Evolutionary conservation across 2,113 vertebrate genomes (phyloP).

Genomic region (Gracilinanus agilis): DNA sequence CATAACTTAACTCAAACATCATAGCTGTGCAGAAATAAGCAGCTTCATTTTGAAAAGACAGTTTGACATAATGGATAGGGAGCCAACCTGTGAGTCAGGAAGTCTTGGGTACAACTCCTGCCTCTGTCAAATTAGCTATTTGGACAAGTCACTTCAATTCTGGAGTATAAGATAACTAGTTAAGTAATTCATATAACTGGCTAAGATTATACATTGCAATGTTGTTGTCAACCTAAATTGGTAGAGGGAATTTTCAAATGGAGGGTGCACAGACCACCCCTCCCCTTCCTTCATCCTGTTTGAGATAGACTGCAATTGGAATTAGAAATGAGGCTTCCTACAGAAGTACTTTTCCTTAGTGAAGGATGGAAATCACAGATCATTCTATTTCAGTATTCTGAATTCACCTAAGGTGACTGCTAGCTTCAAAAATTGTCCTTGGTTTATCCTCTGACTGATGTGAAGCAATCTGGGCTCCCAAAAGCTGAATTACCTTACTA

Average conservation of each 20-base stretch:
- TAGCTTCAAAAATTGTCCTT: neutral
- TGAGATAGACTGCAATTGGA: neutral
- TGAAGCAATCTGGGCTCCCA: constrained; percentile 24
- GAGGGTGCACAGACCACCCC: neutral
- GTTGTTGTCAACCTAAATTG: neutral
- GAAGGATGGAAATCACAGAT: neutral
- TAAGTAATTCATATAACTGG: neutral
- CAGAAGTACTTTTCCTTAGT: neutral
- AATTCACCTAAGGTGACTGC: neutral
- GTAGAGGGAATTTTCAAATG: neutral
- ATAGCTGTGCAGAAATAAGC: neutral
- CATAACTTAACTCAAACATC: constrained; percentile 30
- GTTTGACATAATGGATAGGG: neutral
- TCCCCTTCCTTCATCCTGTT: neutral
- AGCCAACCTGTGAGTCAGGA: neutral
- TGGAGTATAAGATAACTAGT: neutral
- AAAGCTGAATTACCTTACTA: constrained; percentile 2
- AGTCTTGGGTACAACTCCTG: neutral
- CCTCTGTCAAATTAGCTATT: neutral
- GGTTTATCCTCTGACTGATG: neutral
- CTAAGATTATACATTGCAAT: neutral
- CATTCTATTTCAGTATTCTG: neutral
- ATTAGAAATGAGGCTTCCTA: neutral
- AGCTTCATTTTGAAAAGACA: neutral
- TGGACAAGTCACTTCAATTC: neutral